Evolutionary conservation across 2,797 vertebrate genomes (phyloP).

Genomic region (Myotis myotis): DNA sequence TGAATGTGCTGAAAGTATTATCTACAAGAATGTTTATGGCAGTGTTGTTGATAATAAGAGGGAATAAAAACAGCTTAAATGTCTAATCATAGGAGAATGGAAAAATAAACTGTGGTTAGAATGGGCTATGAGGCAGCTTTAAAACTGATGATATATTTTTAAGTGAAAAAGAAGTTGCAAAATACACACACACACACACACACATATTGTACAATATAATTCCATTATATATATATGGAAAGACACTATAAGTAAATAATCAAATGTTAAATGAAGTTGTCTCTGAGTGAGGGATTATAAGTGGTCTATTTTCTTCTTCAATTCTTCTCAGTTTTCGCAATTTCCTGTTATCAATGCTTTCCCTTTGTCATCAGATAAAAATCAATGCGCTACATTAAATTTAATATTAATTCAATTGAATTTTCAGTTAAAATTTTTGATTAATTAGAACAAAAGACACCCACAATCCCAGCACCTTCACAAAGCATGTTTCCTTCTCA

Average conservation of each 20-base stretch:
- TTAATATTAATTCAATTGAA: slow-evolving; percentile 4
- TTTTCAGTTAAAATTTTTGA: background rate
- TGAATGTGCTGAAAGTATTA: background rate
- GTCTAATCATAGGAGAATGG: background rate
- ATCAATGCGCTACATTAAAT: background rate
- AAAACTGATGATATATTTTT: background rate
- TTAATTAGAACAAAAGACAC: slow-evolving; percentile 19
- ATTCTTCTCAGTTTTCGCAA: background rate
- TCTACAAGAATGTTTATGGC: background rate
- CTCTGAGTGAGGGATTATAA: background rate
- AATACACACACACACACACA: background rate
- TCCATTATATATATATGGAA: background rate
- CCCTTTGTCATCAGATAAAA: slow-evolving; percentile 34
- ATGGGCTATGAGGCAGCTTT: background rate
- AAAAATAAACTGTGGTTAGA: background rate
- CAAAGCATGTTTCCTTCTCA: background rate
- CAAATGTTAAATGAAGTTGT: slow-evolving; percentile 17
- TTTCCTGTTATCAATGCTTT: slow-evolving; percentile 26
- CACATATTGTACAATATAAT: background rate
- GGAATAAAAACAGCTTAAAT: background rate
- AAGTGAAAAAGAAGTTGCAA: background rate
- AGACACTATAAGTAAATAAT: background rate
- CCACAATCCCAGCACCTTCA: background rate
- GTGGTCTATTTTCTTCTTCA: background rate
- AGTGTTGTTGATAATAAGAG: background rate